A percentile compares a stretch with the other conserved stretches of the same genome.
Conservation (phyloP, 2,888 invertebrate genomes). For the Plemyria rubiginata region DNA sequence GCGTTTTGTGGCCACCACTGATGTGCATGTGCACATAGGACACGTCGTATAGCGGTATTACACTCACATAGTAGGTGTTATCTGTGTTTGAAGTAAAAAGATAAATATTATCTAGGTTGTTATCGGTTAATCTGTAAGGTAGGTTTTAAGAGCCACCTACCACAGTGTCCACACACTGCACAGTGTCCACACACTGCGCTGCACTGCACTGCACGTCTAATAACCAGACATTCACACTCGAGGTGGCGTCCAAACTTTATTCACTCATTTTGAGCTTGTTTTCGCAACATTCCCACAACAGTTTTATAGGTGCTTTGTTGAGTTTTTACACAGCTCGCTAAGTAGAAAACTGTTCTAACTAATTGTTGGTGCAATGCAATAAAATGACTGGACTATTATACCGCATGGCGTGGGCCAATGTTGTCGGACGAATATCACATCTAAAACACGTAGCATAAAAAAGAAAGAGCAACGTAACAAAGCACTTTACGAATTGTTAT, state of each 20-base stretch:
- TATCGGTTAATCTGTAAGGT: too few species aligned
- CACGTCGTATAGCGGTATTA: too few species aligned
- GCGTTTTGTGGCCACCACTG: too few species aligned
- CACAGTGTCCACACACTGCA: neutral
- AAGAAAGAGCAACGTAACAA: neutral
- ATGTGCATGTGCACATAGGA: too few species aligned
- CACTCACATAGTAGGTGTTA: too few species aligned
- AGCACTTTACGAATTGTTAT: slow-evolving; percentile 5
- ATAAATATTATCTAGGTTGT: too few species aligned
- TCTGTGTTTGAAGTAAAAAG: too few species aligned
- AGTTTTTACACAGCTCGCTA: slow-evolving; percentile 6
- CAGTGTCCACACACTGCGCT: neutral
- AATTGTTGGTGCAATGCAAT: slow-evolving; percentile 5
- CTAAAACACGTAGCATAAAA: neutral
- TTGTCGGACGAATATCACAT: neutral
- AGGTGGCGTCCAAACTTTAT: slow-evolving; percentile 6
- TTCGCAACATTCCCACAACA: slow-evolving; percentile 8
- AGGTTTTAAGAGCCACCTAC: too few species aligned
- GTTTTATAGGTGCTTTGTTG: slow-evolving; percentile 3
- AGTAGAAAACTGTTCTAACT: slow-evolving; percentile 11
- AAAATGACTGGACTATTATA: slow-evolving; percentile 1
- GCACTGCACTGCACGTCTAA: neutral
- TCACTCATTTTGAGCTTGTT: slow-evolving; percentile 14
- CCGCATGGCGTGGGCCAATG: neutral
- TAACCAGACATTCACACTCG: slow-evolving; percentile 3